phyloP scores from a whole-genome alignment of 2,797 vertebrate species.

The Paratrypauchen microcephalus region DNA sequence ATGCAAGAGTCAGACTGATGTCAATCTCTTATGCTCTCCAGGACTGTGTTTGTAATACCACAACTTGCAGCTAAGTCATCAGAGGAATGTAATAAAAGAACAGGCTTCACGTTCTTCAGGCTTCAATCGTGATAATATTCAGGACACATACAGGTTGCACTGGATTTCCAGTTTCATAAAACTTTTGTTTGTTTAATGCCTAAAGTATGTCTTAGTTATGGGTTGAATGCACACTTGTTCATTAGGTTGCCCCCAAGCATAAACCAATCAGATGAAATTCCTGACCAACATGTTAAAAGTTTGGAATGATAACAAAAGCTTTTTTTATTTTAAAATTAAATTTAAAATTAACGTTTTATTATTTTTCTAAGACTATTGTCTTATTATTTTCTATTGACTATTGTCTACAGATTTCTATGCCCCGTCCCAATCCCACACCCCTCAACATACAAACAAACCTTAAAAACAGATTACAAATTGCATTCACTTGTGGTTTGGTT shows the following conservation, averaged over 20 bases:
- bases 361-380: no score
- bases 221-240: neutral
- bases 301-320: neutral
- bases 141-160: neutral
- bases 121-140: neutral
- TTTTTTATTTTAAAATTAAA: no score
- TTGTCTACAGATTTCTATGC: no score
- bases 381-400: no score
- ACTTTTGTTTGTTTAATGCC: neutral
- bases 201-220: neutral
- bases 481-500: no score
- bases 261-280: neutral
- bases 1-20: constrained; percentile 56
- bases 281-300: neutral
- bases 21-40: constrained; percentile 37
- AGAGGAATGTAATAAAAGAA: constrained; percentile 61
- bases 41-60: constrained; percentile 43
- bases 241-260: neutral
- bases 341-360: no score
- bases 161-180: neutral
- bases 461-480: no score
- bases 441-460: no score
- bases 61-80: constrained; percentile 49
- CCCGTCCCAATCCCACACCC: no score
- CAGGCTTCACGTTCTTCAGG: neutral